phyloP scores from a whole-genome alignment of 2,113 vertebrate genomes.

The Oplegnathus fasciatus region DNA sequence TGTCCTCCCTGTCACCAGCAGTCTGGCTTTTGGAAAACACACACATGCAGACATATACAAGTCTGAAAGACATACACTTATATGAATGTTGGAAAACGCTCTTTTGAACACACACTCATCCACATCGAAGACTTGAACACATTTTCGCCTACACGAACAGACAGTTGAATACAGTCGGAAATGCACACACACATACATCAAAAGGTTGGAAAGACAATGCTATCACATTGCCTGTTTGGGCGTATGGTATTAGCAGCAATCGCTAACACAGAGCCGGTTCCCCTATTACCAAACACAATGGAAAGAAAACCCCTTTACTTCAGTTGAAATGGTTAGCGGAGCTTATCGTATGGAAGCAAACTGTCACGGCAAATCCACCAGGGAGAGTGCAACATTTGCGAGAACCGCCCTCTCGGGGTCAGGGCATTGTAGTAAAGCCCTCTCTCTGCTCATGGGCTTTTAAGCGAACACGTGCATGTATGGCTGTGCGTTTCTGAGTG shows the following conservation, averaged over 20 bases:
- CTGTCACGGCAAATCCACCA: constrained; percentile 55
- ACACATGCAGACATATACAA: neutral
- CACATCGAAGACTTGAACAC: neutral
- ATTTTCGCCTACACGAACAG: neutral
- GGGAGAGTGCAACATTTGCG: constrained; percentile 48
- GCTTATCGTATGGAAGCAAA: constrained; percentile 74
- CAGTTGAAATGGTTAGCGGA: constrained; percentile 44
- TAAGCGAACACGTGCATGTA: constrained; percentile 26
- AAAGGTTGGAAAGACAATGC: constrained; percentile 62
- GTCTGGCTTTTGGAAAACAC: constrained; percentile 45
- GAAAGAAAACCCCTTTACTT: constrained; percentile 52
- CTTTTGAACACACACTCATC: neutral
- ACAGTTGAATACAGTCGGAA: neutral
- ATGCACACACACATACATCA: constrained; percentile 28
- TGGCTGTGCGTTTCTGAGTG: constrained; percentile 38
- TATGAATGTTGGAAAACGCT: too few relatives aligned
- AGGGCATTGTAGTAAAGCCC: constrained; percentile 47
- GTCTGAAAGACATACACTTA: neutral
- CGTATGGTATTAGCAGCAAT: constrained; percentile 59
- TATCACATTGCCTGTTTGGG: constrained; percentile 38
- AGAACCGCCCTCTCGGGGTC: constrained; percentile 58
- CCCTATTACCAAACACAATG: constrained; percentile 73
- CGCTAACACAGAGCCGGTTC: constrained; percentile 26
- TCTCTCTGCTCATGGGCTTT: constrained; percentile 48
- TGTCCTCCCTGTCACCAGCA: constrained; percentile 53